Conservation (phyloP, 37 sponge, comb jelly and placozoan species). For the Crambe crambe region DNA sequence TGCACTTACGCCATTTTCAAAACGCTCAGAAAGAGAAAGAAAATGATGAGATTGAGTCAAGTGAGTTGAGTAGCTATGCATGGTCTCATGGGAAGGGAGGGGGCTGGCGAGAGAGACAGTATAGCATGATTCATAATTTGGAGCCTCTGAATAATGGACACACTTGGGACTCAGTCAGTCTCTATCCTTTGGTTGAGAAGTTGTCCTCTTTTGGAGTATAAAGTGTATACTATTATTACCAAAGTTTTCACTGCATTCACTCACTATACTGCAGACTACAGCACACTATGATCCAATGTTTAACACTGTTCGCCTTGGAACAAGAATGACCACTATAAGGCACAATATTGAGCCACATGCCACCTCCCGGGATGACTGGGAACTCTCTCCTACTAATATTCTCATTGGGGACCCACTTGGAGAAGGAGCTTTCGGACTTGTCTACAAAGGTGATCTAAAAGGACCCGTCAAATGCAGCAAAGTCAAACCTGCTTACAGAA, state of each 20-base stretch:
- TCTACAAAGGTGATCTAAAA: slow-evolving; percentile 54
- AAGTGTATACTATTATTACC: too few relatives aligned
- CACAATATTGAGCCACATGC: neutral
- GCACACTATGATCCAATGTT: neutral
- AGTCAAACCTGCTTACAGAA: slow-evolving; percentile 16
- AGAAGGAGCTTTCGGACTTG: slow-evolving; percentile 74
- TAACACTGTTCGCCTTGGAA: neutral
- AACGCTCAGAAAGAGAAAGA: neutral
- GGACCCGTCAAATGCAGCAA: slow-evolving; percentile 45
- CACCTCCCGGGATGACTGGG: neutral
- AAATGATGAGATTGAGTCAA: neutral
- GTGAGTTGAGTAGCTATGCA: neutral
- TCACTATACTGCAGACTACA: neutral
- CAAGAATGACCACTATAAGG: neutral
- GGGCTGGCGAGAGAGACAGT: too few relatives aligned
- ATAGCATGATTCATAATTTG: too few relatives aligned
- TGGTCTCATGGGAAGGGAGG: too few relatives aligned
- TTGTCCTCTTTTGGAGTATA: too few relatives aligned
- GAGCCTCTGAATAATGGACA: too few relatives aligned
- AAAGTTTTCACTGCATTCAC: too few relatives aligned
- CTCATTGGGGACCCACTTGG: slow-evolving; percentile 54
- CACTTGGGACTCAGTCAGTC: too few relatives aligned
- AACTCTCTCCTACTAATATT: neutral
- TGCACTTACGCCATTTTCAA: neutral
- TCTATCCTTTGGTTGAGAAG: too few relatives aligned